Percentiles rank a stretch among this genome's conserved stretches.
phyloP scores from a whole-genome alignment of 2,797 vertebrate genomes.

The Enteromius viviparus region DNA sequence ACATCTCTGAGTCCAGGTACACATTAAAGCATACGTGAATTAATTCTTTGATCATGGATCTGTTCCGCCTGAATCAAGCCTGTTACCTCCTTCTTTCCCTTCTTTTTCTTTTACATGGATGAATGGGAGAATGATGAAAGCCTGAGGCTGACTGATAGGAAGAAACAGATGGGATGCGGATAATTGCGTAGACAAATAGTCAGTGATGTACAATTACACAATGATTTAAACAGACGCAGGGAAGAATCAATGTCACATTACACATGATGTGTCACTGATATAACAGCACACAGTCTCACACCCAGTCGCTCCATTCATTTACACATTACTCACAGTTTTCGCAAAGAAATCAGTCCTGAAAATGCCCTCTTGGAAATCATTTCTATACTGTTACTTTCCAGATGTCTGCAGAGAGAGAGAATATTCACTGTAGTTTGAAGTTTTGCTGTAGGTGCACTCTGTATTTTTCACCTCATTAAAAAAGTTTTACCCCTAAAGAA shows the following conservation, averaged over 20 bases:
- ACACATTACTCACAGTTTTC: slow-evolving; percentile 67
- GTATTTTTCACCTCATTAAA: slow-evolving; percentile 11
- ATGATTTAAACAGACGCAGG: not conserved
- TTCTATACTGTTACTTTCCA: slow-evolving; percentile 71
- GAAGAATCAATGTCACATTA: not conserved
- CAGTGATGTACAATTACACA: not conserved
- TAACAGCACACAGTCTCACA: not conserved
- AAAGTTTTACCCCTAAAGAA: not conserved
- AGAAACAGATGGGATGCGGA: not conserved
- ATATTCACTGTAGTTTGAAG: not conserved
- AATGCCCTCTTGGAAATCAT: slow-evolving; percentile 64
- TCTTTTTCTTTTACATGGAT: not conserved
- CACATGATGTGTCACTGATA: not conserved
- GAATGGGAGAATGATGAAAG: slow-evolving; percentile 29
- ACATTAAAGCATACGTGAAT: slow-evolving; percentile 5
- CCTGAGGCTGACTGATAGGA: slow-evolving; percentile 1
- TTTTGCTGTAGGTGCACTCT: not conserved
- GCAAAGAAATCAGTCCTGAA: slow-evolving; percentile 67
- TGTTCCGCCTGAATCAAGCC: slow-evolving; percentile 1
- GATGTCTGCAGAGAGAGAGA: slow-evolving; percentile 59
- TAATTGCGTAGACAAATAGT: slow-evolving; percentile 1
- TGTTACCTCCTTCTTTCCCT: slow-evolving; percentile 4
- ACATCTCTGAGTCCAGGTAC: not conserved
- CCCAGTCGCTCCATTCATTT: not conserved
- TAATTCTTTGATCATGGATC: slow-evolving; percentile 19